phyloP scores from a whole-genome alignment of 2,113 vertebrate genomes.

The Oncorhynchus clarkii region DNA sequence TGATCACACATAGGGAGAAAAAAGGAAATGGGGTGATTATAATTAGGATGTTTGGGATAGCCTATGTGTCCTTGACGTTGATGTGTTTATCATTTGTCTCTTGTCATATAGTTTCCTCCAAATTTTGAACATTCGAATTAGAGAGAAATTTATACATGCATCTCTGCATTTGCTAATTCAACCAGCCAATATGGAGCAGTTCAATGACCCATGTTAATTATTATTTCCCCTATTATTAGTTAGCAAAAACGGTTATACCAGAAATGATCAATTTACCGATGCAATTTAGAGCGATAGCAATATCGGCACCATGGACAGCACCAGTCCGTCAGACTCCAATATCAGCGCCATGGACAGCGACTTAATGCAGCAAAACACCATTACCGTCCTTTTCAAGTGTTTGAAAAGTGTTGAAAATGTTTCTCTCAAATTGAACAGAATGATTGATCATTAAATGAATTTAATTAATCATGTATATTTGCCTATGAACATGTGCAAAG shows the following conservation, averaged over 20 bases:
- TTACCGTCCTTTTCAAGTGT: not conserved
- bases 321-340: not conserved
- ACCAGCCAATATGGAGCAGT: not conserved
- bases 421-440: too few relatives aligned
- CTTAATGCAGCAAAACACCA: not conserved
- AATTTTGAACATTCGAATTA: not conserved
- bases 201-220: not conserved
- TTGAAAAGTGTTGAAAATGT: not conserved
- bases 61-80: not conserved
- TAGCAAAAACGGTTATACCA: not conserved
- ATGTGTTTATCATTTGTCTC: not conserved
- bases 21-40: not conserved
- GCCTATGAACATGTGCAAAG: too few relatives aligned
- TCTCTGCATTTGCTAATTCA: not conserved
- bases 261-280: not conserved
- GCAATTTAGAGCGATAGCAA: not conserved
- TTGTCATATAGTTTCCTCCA: not conserved
- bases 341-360: constrained; percentile 61
- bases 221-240: not conserved
- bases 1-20: not conserved
- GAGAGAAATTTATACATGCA: not conserved
- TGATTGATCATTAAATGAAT: too few relatives aligned
- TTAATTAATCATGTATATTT: too few relatives aligned
- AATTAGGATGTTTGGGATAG: not conserved
- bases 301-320: constrained; percentile 60